A percentile compares a stretch with the other conserved stretches of the same genome.
phyloP scores from a whole-genome alignment of 92 coral and sea anemone species.

The Anthopleura xanthogrammica region DNA sequence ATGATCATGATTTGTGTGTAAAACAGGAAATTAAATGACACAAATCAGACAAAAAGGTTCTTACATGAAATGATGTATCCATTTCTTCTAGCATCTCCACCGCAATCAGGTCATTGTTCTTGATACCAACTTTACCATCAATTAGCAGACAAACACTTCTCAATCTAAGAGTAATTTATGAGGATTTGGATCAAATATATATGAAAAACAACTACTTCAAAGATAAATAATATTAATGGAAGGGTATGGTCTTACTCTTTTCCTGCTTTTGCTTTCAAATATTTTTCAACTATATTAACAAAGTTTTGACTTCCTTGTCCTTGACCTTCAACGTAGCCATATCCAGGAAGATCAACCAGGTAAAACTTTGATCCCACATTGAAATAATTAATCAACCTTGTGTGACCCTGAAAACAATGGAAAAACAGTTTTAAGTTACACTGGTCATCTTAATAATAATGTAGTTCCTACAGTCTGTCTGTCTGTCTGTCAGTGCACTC shows the following conservation, averaged over 20 bases:
- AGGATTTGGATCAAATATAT: neutral
- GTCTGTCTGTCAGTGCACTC: neutral
- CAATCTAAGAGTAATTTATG: constrained; percentile 32
- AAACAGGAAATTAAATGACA: neutral
- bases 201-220: neutral
- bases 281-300: constrained; percentile 74
- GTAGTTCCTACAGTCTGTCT: neutral
- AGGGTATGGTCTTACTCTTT: constrained; percentile 57
- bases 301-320: constrained; percentile 68
- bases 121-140: constrained; percentile 84
- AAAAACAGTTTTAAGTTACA: neutral
- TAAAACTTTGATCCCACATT: constrained; percentile 68
- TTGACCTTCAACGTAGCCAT: constrained; percentile 72
- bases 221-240: neutral
- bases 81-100: constrained; percentile 83
- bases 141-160: constrained; percentile 74
- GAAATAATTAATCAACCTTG: constrained; percentile 72
- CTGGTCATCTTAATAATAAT: neutral
- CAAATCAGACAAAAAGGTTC: neutral
- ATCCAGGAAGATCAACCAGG: constrained; percentile 88
- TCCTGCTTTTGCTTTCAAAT: constrained; percentile 64
- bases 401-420: constrained; percentile 64
- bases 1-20: no score
- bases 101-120: constrained; percentile 77
- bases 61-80: constrained; percentile 71